Base-by-base conservation (phyloP, 1,140 invertebrate genomes). In the Zaprionus gabonicus region DNA sequence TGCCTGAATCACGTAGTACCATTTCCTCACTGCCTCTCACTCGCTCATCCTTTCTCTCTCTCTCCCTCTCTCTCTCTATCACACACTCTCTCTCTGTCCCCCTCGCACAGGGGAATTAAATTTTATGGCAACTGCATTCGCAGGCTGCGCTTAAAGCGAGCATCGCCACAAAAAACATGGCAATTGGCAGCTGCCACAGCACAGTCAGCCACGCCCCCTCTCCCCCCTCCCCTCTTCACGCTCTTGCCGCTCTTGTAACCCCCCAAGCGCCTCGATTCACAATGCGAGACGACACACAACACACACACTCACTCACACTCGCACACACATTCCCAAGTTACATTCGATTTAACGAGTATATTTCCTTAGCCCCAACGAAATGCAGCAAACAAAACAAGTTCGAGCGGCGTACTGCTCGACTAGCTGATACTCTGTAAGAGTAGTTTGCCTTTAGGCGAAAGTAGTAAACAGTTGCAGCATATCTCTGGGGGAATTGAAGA, bases 111-210 rank as follows among this genome's bases (percentile, higher is more conserved):
- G 66, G 49, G 83, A 87, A 86, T 86, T 88, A 74, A 87, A 87
- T 86, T 86, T 87, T 80, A 86, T 83, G 63, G 84, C 82, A 86
- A 87, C 83, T 87, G 83, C 82, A 85, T 49, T 77, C 68, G 68
- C 76, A 23, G 15, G 28, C 13, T 55, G 13, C 58, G 27, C 59
- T 75, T 75, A 51, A 75, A 75, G 68, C 62, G 67, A 63, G 71
- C 57, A 57, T 60, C 57, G 65, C 65, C 53, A 49, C 53, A 71
- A 71, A 75, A 71, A 75, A 71, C 72, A 75, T 70, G 67, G 67
- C 72, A 75, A 75, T 75, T 75, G 72, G 72, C 72, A 75, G 72
- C 72, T 63, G 56, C 38, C 72, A 58, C 46, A 41, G 60, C 49
- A 9, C 55, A 17, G 15, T 27, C 20, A 28, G 56, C 65, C 71